Percentiles rank a stretch among this genome's conserved stretches.
phyloP scores from a whole-genome alignment of 2,113 vertebrate species.

The Peromyscus polionotus region DNA sequence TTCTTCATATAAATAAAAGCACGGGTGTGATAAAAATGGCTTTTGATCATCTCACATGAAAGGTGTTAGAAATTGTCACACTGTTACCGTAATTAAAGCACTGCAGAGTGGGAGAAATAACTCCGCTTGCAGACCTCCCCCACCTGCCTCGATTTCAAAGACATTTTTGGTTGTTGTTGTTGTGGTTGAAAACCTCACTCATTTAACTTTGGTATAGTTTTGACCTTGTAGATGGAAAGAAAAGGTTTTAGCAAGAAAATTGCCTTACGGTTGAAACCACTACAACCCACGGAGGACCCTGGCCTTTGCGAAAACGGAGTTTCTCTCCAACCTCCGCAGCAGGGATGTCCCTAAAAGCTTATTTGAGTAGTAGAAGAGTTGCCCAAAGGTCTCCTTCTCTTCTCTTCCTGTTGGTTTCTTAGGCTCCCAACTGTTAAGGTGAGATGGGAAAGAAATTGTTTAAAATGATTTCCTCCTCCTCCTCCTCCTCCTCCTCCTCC shows the following conservation, averaged over 20 bases:
- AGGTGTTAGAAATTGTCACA: constrained; percentile 72
- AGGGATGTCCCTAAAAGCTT: background rate
- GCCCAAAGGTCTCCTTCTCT: background rate
- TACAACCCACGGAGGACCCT: background rate
- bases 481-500: no score
- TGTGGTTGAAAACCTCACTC: constrained; percentile 46
- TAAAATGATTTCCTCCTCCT: background rate
- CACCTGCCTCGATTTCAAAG: background rate
- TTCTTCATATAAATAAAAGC: constrained; percentile 83
- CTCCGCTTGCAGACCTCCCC: constrained; percentile 20
- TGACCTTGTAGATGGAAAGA: constrained; percentile 58
- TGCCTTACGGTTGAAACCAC: constrained; percentile 42
- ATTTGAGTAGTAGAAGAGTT: background rate
- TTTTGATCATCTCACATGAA: constrained; percentile 76
- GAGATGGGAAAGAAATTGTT: background rate
- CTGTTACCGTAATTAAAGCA: constrained; percentile 71
- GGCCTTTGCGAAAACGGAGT: constrained; percentile 29
- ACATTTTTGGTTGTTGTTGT: constrained; percentile 49
- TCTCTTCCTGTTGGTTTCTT: background rate
- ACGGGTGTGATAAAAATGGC: constrained; percentile 41
- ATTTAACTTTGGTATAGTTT: background rate
- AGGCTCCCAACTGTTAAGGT: background rate
- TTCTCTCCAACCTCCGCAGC: background rate
- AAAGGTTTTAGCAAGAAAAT: constrained; percentile 59
- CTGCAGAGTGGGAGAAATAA: background rate